Base-by-base conservation (phyloP, 2,113 vertebrate species). In the Anoplopoma fimbria region DNA sequence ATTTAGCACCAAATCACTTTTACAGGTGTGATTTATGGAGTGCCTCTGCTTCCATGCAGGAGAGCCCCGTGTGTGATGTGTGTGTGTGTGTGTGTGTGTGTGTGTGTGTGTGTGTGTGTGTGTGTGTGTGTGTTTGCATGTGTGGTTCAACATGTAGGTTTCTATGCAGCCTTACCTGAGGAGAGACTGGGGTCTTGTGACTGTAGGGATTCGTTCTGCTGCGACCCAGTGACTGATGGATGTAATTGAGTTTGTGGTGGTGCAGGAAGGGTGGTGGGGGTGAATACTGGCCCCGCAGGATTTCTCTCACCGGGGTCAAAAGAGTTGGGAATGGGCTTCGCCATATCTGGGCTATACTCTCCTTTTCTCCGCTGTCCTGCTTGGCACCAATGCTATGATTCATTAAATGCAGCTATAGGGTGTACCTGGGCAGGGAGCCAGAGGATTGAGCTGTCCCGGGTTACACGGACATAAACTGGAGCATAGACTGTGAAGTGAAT, bases 391-490 rank as follows among this genome's bases (percentile, higher is more conserved):
- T 87, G 90, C 89, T 88, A 87, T 79, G 94, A 71, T 91, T 91
- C 88, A 92, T 93, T 92, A 91, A 90, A 85, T 88, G 88, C 87
- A 92, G 91, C 86, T 88, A 90, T 86, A 90, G 88, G 82, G 82
- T 85, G 89, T 78, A 89, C 74, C 84, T 91, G 87, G 91, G 88
- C 89, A 83, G 19, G 68, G 72, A 89, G 89, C 90, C 91, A 94
- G 87, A 85, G 70, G 78, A 91, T 87, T 81, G 88, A 89, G 89
- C 84, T 87, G 87, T 90, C 77, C 89, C 55, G 79, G 84, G 87
- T 89, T 78, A 89, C 85, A 88, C 73, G 2, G 73, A 90, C 87
- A 87, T 89, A 88, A 92, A 92, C 81, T 82, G 85, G 63, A 76
- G 70, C n/a, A 9, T 55, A 74, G 83, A 84, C 88, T 65, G 80